These are phyloP conservation scores for Micropterix aruncella DNA, from an alignment of 2,888 invertebrate species.

Conservation along the genomic window DNA sequence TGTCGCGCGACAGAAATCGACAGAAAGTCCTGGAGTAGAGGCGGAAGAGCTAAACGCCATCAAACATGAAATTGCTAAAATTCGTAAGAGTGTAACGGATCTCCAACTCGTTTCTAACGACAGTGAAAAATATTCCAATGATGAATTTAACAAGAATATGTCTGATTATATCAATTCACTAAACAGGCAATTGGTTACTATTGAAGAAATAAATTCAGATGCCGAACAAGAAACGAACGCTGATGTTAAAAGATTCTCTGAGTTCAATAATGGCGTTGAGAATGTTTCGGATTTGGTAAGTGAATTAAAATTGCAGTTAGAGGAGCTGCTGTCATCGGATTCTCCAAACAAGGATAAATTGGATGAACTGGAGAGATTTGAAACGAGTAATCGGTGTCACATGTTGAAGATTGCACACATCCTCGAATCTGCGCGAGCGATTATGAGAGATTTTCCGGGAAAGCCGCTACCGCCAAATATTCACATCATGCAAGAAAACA, in stretches of 20 bases:
- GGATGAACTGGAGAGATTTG: slow-evolving; percentile 54
- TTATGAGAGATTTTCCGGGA: slow-evolving; percentile 55
- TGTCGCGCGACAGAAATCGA: slow-evolving; percentile 39
- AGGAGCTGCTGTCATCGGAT: slow-evolving; percentile 45
- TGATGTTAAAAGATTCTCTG: slow-evolving; percentile 54
- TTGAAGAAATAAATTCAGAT: neutral
- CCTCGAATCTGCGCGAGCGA: slow-evolving; percentile 43
- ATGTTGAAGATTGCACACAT: slow-evolving; percentile 45
- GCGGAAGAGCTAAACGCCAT: neutral
- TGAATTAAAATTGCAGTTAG: slow-evolving; percentile 35
- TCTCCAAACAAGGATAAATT: slow-evolving; percentile 52
- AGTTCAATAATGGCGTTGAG: slow-evolving; percentile 49
- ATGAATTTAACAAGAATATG: slow-evolving; percentile 9
- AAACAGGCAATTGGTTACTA: neutral
- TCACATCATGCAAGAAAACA: slow-evolving; percentile 49
- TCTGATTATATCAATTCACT: neutral
- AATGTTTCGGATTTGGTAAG: slow-evolving; percentile 38
- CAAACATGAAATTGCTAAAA: slow-evolving; percentile 22
- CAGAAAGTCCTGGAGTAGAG: slow-evolving; percentile 26
- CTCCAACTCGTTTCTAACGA: slow-evolving; percentile 22
- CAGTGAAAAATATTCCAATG: slow-evolving; percentile 33
- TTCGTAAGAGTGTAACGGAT: slow-evolving; percentile 17
- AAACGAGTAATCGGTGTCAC: slow-evolving; percentile 47
- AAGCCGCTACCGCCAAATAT: slow-evolving; percentile 54
- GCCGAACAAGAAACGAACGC: slow-evolving; percentile 20